Percentiles rank a stretch among this genome's conserved stretches.
These are phyloP conservation scores for Heliconius erato DNA, from an alignment of 2,888 invertebrate species.

Conservation along the genomic window DNA sequence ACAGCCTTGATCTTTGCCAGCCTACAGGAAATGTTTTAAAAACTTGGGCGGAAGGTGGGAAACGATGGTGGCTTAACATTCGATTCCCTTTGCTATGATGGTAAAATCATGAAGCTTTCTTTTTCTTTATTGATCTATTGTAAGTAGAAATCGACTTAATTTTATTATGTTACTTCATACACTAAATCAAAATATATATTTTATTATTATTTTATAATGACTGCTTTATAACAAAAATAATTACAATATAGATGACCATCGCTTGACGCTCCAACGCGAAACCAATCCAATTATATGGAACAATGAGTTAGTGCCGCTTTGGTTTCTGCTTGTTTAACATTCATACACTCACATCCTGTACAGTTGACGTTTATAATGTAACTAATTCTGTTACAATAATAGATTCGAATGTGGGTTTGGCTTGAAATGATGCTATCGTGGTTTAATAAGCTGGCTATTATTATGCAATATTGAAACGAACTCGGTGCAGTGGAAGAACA, in stretches of 20 bases:
- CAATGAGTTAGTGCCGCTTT: conserved; percentile 18
- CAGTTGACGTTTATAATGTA: conserved; percentile 5
- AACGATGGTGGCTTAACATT: no score
- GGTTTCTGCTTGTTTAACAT: conserved; percentile 21
- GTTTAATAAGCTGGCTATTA: background rate
- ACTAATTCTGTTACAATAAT: conserved; percentile 17
- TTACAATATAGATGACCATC: background rate
- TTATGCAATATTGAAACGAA: background rate
- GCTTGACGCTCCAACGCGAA: background rate
- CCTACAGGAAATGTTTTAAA: no score
- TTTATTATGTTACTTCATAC: no score
- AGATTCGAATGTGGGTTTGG: background rate
- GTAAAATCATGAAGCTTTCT: no score
- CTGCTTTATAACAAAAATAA: no score
- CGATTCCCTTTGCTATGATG: no score
- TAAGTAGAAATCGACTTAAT: no score
- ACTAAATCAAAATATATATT: no score
- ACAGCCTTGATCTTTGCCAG: no score
- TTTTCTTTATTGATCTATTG: no score
- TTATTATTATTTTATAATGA: no score
- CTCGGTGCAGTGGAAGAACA: background rate
- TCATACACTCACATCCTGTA: conserved; percentile 6
- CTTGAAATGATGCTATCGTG: background rate
- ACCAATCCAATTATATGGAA: conserved; percentile 17
- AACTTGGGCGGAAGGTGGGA: no score